Evolutionary conservation across 2,113 vertebrate genomes (phyloP), one percentile per base, ranked within the genome.

Genomic region (Notechis scutatus): DNA sequence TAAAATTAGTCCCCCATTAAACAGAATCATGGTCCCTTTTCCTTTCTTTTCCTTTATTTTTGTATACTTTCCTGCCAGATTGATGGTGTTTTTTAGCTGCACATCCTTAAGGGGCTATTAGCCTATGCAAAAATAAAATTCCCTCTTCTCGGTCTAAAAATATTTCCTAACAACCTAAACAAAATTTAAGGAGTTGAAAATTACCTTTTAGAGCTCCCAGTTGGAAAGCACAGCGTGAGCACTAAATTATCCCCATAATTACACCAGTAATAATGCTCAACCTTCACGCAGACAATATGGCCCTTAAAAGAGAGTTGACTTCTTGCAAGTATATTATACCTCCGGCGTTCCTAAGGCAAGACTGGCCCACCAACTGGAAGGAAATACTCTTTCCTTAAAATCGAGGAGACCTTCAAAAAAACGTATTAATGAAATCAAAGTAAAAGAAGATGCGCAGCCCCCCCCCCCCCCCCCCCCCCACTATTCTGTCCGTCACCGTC

Each of bases 111-210:
- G 95, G 95, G 92, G 20, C 61, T 94, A 95, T 91, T 97, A 95
- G 87, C 93, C 95, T 90, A 95, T 93, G 89, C 57, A 95, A 92
- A 96, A 95, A 91, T 3, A 95, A 74, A 95, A 96, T 93, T 95
- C 93, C 94, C 93, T 94, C 95, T 96, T 92, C 94, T 93, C 47
- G 21, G 57, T 64, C 57, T 94, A 94, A 94, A 95, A 95, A 92
- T 93, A 95, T 92, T 87, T 87, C 52, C 92, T 96, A 96, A 96
- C 92, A 97, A 93, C n/a, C 92, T 94, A 96, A 93, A 96, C 92
- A 95, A 97, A 97, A 95, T 96, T 94, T 96, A 96, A 95, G 94
- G 95, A 96, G 93, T 96, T 95, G 92, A 94, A 94, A 97, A 95
- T 96, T 96, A 95, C 47, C 34, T 94, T 96, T 97, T 96, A 96